Base-by-base conservation (phyloP, 2,888 invertebrate genomes). In the Galerucella calmariensis region DNA sequence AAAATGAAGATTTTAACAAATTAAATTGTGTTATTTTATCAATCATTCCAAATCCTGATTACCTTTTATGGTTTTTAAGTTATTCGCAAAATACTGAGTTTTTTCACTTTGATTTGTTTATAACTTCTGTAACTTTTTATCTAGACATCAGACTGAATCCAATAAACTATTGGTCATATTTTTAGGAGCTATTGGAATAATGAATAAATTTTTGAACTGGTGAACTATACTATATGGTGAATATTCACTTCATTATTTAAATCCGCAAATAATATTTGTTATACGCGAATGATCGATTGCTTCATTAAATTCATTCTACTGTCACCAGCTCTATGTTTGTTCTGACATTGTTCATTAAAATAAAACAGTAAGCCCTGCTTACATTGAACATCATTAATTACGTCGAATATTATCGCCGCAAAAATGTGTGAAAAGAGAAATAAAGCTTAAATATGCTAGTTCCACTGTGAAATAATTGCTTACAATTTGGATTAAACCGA, bases 261-360 rank as follows among this genome's bases (percentile, higher is more conserved):
- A 63, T 41, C 10, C n/a, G 44, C 63, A 20, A 63, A 63, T 63
- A 41, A n/a, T 63, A 41, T 63, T 63, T 63, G 63, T 63, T 41
- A 44, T 41, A 63, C 16, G 10, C n/a, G 63, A 41, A 63, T 63
- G 44, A 63, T 14, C 16, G 63, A 63, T 44, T 44, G 41, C 63
- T 63, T 44, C 63, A 63, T 63, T 63, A 44, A 63, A 61, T 41
- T 63, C 11, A 14, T 41, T 16, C 16, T 44, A 44, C 16, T 16
- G 35, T 44, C 41, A 11, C n/a, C 16, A 44, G 10, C 16, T 10
- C 35, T 48, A 12, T 27, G 44, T 10, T 62, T 41, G 35, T 59
- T 27, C 9, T 59, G 10, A 59, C 20, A 24, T 59, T 59, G 59
- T 59, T 24, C 11, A 20, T 53, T 14, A 16, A 12, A n/a, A 53